Percentiles rank a stretch among this genome's conserved stretches.
phyloP scores from a whole-genome alignment of 2,888 invertebrate genomes.

The Oxyscelio sp. region DNA sequence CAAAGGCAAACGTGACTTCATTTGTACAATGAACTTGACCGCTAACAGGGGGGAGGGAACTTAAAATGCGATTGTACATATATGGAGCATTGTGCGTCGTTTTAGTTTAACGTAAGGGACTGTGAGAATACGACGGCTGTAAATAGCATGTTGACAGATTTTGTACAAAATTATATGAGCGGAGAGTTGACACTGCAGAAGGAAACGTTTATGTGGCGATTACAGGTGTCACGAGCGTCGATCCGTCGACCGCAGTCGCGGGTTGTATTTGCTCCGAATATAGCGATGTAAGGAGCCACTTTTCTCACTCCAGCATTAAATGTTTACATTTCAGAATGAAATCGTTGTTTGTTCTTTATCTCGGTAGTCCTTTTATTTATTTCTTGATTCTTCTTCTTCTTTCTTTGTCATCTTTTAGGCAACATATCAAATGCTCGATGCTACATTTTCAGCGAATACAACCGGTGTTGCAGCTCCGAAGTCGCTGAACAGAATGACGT shows the following conservation, averaged over 20 bases:
- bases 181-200: slow-evolving; percentile 28
- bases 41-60: slow-evolving; percentile 52
- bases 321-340: no score
- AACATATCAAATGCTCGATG: background rate
- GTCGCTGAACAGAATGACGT: slow-evolving; percentile 34
- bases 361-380: no score
- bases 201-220: slow-evolving; percentile 43
- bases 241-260: slow-evolving; percentile 40
- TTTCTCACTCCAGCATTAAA: no score
- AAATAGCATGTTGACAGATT: slow-evolving; percentile 70
- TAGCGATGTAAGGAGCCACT: no score
- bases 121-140: slow-evolving; percentile 43
- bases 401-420: no score
- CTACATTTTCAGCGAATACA: slow-evolving; percentile 38
- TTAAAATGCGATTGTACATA: slow-evolving; percentile 67
- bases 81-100: slow-evolving; percentile 67
- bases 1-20: slow-evolving; percentile 88
- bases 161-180: slow-evolving; percentile 72
- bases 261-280: slow-evolving; percentile 64
- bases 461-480: slow-evolving; percentile 25
- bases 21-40: slow-evolving; percentile 79
- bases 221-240: slow-evolving; percentile 31
- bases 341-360: slow-evolving; percentile 43
- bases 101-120: slow-evolving; percentile 50
- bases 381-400: no score